Evolutionary conservation across 1,140 invertebrate genomes (phyloP).

Genomic region (Calycopis cecrops): DNA sequence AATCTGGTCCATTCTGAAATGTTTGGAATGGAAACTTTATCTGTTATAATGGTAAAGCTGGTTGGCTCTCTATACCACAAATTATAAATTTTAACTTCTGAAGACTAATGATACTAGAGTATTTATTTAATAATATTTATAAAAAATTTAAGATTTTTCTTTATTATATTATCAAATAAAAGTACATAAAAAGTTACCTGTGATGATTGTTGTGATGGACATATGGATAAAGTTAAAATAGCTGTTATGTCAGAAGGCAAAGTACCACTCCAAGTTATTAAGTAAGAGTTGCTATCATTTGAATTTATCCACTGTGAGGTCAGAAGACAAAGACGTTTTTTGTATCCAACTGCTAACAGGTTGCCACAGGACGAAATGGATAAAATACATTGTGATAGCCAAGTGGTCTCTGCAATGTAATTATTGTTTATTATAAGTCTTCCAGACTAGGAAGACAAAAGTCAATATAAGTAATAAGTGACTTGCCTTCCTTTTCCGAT

Average conservation of each 20-base stretch:
- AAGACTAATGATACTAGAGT: no score
- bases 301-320: slow-evolving; percentile 79
- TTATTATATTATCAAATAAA: background rate
- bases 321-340: slow-evolving; percentile 80
- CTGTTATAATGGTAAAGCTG: no score
- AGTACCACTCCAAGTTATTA: slow-evolving; percentile 75
- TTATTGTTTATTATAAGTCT: slow-evolving; percentile 1
- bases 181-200: slow-evolving; percentile 63
- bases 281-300: slow-evolving; percentile 67
- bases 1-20: slow-evolving; percentile 85
- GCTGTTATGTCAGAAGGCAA: slow-evolving; percentile 68
- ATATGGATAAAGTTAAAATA: slow-evolving; percentile 71
- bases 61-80: no score
- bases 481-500: slow-evolving; percentile 64
- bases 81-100: no score
- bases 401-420: slow-evolving; percentile 76
- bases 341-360: slow-evolving; percentile 81
- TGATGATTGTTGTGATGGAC: slow-evolving; percentile 79
- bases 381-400: slow-evolving; percentile 83
- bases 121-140: no score
- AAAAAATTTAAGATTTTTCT: background rate
- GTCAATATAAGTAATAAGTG: slow-evolving; percentile 7
- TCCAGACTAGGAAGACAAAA: background rate
- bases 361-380: slow-evolving; percentile 86
- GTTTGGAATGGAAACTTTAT: no score